Evolutionary conservation across 2,113 vertebrate species (phyloP), one percentile per base, ranked within the genome.

Genomic region (Pavo muticus): DNA sequence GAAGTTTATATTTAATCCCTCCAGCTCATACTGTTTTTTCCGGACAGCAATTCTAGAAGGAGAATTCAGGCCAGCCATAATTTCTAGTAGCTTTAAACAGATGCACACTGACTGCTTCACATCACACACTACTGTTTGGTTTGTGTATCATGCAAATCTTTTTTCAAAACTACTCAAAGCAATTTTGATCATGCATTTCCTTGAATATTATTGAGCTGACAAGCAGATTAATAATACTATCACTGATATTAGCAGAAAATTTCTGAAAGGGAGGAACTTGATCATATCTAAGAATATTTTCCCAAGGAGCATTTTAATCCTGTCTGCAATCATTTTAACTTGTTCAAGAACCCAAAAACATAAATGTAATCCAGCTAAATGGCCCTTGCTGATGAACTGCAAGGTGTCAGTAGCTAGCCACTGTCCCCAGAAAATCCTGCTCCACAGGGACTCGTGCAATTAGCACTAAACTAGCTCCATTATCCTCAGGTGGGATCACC

Each of bases 401-500:
- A 85, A 64, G 15, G 14, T 59, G 21, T 10, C 20, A 54, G 18
- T 19, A 70, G 10, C 10, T 1, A 65, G 40, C 10, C 23, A n/a
- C 17, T 32, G 15, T 12, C 17, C 37, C 10, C 37, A 39, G 21
- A 85, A 91, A 76, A 57, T 4, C 14, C 11, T 29, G 10, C 10
- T 32, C 39, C 17, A 52, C 0, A 21, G 8, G 0, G 7, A 14
- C 9, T 35, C 45, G n/a, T 1, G 4, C 59, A 79, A 86, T 17
- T 56, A 59, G 18, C 60, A 50, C 52, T 30, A 56, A 30, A 9
- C 11, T 30, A 56, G 11, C 19, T 59, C 57, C 18, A 25, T 9
- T 11, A 67, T 52, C 6, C 69, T n/a, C 15, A 70, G 4, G 3
- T 5, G 70, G 25, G 6, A 87, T 48, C 16, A 44, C 14, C 0